Evolutionary conservation across 2,888 invertebrate genomes (phyloP), one percentile per base, ranked within the genome.

Genomic region (Eudasyphora cyanicolor): DNA sequence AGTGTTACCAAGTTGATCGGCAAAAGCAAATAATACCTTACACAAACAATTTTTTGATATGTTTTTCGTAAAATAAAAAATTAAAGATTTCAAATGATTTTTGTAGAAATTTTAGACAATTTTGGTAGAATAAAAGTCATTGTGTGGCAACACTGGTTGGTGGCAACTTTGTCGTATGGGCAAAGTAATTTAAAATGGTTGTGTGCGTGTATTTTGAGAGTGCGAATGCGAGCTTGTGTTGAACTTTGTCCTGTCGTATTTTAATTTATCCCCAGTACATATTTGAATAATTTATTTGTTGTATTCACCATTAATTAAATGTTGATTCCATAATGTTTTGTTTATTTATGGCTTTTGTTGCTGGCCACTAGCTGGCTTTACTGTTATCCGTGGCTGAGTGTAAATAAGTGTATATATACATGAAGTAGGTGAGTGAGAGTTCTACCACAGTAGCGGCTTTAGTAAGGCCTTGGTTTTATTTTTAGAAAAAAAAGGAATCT

Each of bases 301-400:
- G 19, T 64, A 38, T 64, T 64, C 38, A 64, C 21, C 38, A 64
- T 64, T 64, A 64, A 64, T 64, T 64, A 64, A 64, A 64, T 64
- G 35, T 21, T 64, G 35, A 35, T 35, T 64, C 19, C 64, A 35
- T 38, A 35, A 64, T 64, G 35, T 35, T 7, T 38, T 38, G 64
- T 38, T 64, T 64, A 19, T 64, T 64, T 64, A 64, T 57, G 57
- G 27, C 24, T 27, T 27, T 14, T 57, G 57, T 3, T 8, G 57
- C 12, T 24, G 27, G 57, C 14, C 57, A 49, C 29, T 8, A 12
- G 27, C n/a, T 45, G 7, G 5, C 3, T 45, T 45, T 12, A 2
- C 12, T 45, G 5, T 8, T 32, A 6, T 32, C 8, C 32, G n/a
- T n/a, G n/a, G n/a, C n/a, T n/a, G 32, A 32, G 32, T n/a, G n/a